Evolutionary conservation across 2,113 vertebrate species (phyloP), one percentile per base, ranked within the genome.

Genomic region (Himantopus leucocephalus): DNA sequence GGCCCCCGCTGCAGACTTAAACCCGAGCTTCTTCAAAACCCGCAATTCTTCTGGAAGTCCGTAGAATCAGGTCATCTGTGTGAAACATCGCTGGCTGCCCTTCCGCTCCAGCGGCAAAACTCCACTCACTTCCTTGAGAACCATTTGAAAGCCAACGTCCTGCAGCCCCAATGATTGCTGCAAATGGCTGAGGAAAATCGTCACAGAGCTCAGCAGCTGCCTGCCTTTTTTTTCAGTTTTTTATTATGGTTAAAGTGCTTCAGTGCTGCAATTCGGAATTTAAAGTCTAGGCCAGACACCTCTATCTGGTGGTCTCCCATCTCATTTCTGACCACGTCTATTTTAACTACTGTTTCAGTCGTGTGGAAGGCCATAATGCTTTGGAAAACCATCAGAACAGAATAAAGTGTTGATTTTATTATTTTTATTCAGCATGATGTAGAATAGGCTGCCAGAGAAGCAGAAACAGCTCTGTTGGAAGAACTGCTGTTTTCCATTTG

Each of bases 111-210:
- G 41, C 1, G 56, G 60, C 74, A 78, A 29, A 88, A 59, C 55
- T 34, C 21, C 1, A 0, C 41, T 89, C 10, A 0, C 23, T 74
- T 30, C 10, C 0, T 4, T 16, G 43, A 43, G 79, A 88, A 1
- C 43, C 0, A 0, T 6, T 23, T 24, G 43, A 60, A 16, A 59
- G 2, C 60, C 37, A 53, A 11, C 9, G 1, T 2, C 4, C 48
- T 52, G 71, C 56, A 34, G 53, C 32, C 34, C 53, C 50, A 29
- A 0, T 3, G 43, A 15, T 3, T 75, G 48, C 60, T 88, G 78
- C 52, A 64, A 70, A 34, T 17, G 30, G 37, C 81, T 64, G 52
- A 77, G 63, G 74, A 89, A 50, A 67, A 70, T n/a, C 12, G 9
- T 4, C 43, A 0, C 2, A 30, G 35, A 27, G 23, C 37, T 14